Evolutionary conservation across 2,797 vertebrate species (phyloP).

Genomic region (Calcarius lapponicus): DNA sequence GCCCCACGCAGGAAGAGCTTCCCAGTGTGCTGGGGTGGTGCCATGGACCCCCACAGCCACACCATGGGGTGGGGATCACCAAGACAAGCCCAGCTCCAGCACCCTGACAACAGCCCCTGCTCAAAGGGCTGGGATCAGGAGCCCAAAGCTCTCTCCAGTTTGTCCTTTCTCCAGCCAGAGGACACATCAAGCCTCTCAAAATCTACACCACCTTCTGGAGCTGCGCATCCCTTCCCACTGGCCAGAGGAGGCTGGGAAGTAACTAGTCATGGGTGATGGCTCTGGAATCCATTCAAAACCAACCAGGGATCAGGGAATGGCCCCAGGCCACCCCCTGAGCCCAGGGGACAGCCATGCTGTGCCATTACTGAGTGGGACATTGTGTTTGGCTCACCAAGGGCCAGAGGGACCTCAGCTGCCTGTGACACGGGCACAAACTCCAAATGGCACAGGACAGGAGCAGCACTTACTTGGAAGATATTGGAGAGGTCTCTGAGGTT

Average conservation of each 20-base stretch:
- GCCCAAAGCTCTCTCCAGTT: background rate
- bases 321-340: background rate
- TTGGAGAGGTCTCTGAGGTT: slow-evolving; percentile 95
- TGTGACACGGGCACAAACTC: rapidly evolving
- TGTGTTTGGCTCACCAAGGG: background rate
- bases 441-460: background rate
- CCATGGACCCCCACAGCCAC: background rate
- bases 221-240: rapidly evolving
- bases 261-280: background rate
- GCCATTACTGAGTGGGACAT: background rate
- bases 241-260: background rate
- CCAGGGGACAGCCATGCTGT: background rate
- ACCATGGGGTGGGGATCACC: background rate
- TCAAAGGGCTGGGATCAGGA: background rate
- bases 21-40: background rate
- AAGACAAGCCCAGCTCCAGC: background rate
- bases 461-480: slow-evolving; percentile 89
- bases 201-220: background rate
- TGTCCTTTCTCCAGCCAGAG: background rate
- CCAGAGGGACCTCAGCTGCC: background rate
- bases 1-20: background rate
- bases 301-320: background rate
- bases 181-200: background rate
- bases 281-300: background rate
- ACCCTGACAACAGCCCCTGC: background rate